Evolutionary conservation across 2,797 vertebrate genomes (phyloP), one percentile per base, ranked within the genome.

Genomic region (Netta rufina): DNA sequence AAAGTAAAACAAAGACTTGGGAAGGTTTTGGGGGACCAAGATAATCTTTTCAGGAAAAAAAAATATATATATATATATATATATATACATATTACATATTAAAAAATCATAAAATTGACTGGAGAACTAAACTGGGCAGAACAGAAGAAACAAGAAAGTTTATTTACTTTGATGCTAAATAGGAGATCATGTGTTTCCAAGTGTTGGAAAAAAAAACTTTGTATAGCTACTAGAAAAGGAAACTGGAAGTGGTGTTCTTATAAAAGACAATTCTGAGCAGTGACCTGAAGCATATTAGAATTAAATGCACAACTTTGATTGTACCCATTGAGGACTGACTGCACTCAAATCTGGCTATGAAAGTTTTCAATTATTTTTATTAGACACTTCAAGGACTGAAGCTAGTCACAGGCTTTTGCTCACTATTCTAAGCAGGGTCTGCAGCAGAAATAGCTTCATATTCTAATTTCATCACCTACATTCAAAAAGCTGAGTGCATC

Each of bases 1-100:
- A 70, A 91, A 90, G 33, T 70, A 25, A 86, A 84, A n/a, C 15
- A 76, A 94, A 93, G 43, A 92, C 58, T 49, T 66, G 53, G 73
- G 91, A 92, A 45, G 62, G 5, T 93, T 93, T 96, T 75, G 6
- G 6, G 2, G 7, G 11, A 3, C 13, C 25, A 94, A 80, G 28
- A 45, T 33, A 71, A 87, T 33, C 3, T 91, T 90, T 89, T 60
- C 56, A 85, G 76, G 47, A 32, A 81, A 94, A 39, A 93, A 13
- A 10, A 81, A 38, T 38, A 38, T 38, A 38, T 36, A 36, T 9
- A 43, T 38, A 38, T 38, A 45, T 19, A 43, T 9, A 45, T 45
- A 45, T 7, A 49, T 24, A 24, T 49, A 49, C 22, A 49, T 49
- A 92, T 85, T 89, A 72, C 4, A 0, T 66, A 76, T 32, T 56